Conservation (phyloP, 2,888 invertebrate species). For the Miltochrista miniata region DNA sequence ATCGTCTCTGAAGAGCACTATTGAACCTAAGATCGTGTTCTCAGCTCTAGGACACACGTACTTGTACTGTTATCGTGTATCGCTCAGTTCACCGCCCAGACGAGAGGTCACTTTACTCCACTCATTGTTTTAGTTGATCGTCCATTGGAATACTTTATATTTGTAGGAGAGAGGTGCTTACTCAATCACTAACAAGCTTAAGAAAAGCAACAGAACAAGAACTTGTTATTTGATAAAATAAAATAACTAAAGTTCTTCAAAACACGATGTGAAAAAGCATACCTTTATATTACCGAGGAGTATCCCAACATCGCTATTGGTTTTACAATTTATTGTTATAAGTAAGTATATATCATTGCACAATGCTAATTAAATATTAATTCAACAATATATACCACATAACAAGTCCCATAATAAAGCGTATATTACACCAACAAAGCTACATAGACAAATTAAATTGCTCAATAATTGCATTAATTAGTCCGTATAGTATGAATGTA, state of each 20-base stretch:
- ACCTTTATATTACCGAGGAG: too few relatives aligned
- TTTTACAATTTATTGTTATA: too few relatives aligned
- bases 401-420: not conserved
- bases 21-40: not conserved
- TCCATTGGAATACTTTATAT: not conserved
- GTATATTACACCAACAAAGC: not conserved
- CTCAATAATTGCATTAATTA: conserved; percentile 1
- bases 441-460: not conserved
- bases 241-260: too few relatives aligned
- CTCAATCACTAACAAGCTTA: not conserved
- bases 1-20: not conserved
- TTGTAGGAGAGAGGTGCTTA: not conserved
- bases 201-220: not conserved
- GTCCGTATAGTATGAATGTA: not conserved
- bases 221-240: too few relatives aligned
- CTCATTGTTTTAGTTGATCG: not conserved
- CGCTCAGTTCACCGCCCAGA: not conserved
- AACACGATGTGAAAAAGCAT: too few relatives aligned
- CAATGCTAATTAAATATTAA: too few relatives aligned
- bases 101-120: not conserved
- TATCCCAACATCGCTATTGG: too few relatives aligned
- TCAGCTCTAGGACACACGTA: not conserved
- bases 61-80: not conserved
- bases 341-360: too few relatives aligned
- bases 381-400: not conserved